Evolutionary conservation across 2,113 vertebrate species (phyloP).

Genomic region (Phyllopteryx taeniolatus): DNA sequence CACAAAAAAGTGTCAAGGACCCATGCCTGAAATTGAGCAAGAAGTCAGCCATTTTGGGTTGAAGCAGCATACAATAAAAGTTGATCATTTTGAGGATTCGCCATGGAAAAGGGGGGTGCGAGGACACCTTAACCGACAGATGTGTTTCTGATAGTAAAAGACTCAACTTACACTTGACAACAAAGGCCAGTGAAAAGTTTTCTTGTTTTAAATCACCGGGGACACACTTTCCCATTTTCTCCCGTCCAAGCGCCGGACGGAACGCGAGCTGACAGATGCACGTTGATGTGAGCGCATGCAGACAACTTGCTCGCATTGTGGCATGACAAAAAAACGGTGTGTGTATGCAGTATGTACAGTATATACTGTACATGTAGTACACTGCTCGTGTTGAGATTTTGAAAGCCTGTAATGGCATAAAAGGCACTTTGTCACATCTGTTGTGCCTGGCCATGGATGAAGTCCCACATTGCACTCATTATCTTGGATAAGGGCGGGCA

Average conservation of each 20-base stretch:
- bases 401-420: neutral
- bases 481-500: neutral
- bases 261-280: slow-evolving; percentile 30
- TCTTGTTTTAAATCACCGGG: slow-evolving; percentile 31
- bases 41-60: too few species aligned
- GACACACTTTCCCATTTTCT: slow-evolving; percentile 33
- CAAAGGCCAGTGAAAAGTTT: slow-evolving; percentile 1
- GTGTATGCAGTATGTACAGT: neutral
- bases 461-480: slow-evolving; percentile 8
- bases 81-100: too few species aligned
- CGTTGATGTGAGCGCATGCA: slow-evolving; percentile 32
- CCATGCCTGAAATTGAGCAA: too few species aligned
- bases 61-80: neutral
- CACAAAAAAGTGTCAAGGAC: too few species aligned
- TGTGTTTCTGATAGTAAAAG: neutral
- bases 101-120: too few species aligned
- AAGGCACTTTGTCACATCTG: slow-evolving; percentile 4
- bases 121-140: neutral
- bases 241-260: slow-evolving; percentile 25
- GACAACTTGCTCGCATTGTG: slow-evolving; percentile 8
- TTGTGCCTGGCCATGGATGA: slow-evolving; percentile 3
- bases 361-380: too few species aligned
- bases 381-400: neutral
- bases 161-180: neutral
- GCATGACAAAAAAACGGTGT: slow-evolving; percentile 14